These are phyloP conservation scores for Hemicentrotus pulcherrimus DNA, from an alignment of 35 echinoderm and acorn worm species.

Conservation along the genomic window DNA sequence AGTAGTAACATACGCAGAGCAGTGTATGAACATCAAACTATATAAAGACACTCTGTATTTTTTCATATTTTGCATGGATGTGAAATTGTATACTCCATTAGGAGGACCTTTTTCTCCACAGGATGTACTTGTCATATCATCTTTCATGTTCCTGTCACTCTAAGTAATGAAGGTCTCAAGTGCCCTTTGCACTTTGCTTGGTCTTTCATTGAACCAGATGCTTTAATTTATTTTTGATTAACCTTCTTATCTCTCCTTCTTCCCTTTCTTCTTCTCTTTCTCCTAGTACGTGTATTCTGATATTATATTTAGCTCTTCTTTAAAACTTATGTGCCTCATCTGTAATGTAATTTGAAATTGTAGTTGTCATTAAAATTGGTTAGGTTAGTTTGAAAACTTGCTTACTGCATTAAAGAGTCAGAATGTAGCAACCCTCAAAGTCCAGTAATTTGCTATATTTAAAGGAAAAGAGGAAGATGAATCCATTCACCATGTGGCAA, in stretches of 20 bases:
- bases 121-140: neutral
- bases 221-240: neutral
- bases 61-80: neutral
- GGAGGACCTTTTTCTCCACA: neutral
- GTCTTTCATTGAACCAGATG: neutral
- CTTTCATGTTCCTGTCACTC: neutral
- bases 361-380: neutral
- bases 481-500: too few species aligned
- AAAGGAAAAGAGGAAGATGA: too few species aligned
- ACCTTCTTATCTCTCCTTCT: neutral
- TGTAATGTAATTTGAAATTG: neutral
- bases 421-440: neutral
- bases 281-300: neutral
- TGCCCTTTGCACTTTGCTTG: neutral
- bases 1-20: neutral
- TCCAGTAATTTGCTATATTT: too few species aligned
- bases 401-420: neutral
- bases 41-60: neutral
- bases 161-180: neutral
- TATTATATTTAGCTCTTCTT: neutral
- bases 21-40: neutral
- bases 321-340: neutral
- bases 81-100: neutral
- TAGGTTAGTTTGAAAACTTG: too few species aligned
- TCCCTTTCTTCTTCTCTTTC: neutral